Evolutionary conservation across 1,140 invertebrate genomes (phyloP).

Genomic region (Drosophila oshimai): DNA sequence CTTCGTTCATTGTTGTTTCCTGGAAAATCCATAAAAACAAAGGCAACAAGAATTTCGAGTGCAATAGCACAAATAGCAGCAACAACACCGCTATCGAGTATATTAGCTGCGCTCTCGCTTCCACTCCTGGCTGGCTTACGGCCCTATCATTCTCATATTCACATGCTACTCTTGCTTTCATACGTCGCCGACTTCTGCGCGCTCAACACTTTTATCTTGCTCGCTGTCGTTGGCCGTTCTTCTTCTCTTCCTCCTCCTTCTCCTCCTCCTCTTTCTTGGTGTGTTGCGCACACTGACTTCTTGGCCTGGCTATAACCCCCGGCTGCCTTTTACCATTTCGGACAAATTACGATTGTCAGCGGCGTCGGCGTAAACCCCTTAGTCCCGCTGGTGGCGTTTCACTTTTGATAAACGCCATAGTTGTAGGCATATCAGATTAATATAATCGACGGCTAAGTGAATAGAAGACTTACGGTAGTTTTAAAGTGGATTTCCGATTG

Average conservation of each 20-base stretch:
- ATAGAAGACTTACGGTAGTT: not conserved
- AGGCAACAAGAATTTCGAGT: slow-evolving; percentile 78
- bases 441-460: slow-evolving; percentile 3
- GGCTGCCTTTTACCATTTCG: slow-evolving; percentile 52
- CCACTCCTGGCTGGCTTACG: slow-evolving; percentile 10
- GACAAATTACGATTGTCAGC: slow-evolving; percentile 60
- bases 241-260: slow-evolving; percentile 7
- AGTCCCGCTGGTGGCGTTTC: not conserved
- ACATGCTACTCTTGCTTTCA: slow-evolving; percentile 71
- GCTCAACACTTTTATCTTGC: slow-evolving; percentile 75
- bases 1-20: slow-evolving; percentile 62
- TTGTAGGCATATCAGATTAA: not conserved
- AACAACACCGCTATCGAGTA: slow-evolving; percentile 52
- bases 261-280: slow-evolving; percentile 6
- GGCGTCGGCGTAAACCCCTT: slow-evolving; percentile 21
- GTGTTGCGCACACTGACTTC: slow-evolving; percentile 3
- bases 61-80: slow-evolving; percentile 62
- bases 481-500: not conserved
- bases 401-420: slow-evolving; percentile 7
- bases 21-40: slow-evolving; percentile 78
- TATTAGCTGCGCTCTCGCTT: slow-evolving; percentile 50
- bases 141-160: slow-evolving; percentile 48
- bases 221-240: slow-evolving; percentile 40
- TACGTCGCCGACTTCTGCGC: slow-evolving; percentile 54
- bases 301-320: slow-evolving; percentile 30